Base-by-base conservation (phyloP, 2,888 invertebrate species). In the Harpagoxenus sublaevis region DNA sequence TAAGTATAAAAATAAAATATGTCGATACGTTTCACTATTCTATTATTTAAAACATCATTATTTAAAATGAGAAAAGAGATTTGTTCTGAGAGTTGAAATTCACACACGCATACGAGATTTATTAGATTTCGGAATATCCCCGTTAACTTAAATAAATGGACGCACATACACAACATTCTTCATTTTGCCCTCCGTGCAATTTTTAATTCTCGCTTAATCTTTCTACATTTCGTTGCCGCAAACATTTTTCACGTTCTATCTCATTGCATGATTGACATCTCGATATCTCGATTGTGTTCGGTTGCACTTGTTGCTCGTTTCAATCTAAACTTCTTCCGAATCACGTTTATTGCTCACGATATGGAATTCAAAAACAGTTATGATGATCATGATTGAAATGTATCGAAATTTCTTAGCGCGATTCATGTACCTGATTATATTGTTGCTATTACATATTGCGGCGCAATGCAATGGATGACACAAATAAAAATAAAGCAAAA, bases 251-350 rank as follows among this genome's bases (percentile, higher is more conserved):
- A 71, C 35, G 35, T 71, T 71, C 31, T 45, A 35, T 57, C n/a
- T 73, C 73, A 48, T 35, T 48, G 60, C 73, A 65, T 73, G 79
- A 81, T 73, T 81, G 79, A 73, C 60, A 31, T 73, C 57, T 73
- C 35, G 79, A 73, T 81, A 81, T 81, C 74, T 48, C 60, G 48
- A 73, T 35, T 60, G 31, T 28, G 42, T 8, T 65, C 31, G 48
- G 73, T 79, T 71, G 57, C 73, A 81, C 79, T 73, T 81, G 79
- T 81, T 81, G 74, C 79, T 73, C 48, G 28, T 60, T 81, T 60
- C 60, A 18, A 73, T 81, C 60, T 23, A 6, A 35, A 12, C 45
- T 48, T 48, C 42, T 48, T n/a, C 45, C 18, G 6, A 55, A 10
- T 53, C 39, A 39, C 66, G 28, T 74, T 74, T 31, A 35, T 65